These are phyloP conservation scores for Lithobates sylvaticus DNA, from an alignment of 2,797 vertebrate genomes.

Conservation along the genomic window DNA sequence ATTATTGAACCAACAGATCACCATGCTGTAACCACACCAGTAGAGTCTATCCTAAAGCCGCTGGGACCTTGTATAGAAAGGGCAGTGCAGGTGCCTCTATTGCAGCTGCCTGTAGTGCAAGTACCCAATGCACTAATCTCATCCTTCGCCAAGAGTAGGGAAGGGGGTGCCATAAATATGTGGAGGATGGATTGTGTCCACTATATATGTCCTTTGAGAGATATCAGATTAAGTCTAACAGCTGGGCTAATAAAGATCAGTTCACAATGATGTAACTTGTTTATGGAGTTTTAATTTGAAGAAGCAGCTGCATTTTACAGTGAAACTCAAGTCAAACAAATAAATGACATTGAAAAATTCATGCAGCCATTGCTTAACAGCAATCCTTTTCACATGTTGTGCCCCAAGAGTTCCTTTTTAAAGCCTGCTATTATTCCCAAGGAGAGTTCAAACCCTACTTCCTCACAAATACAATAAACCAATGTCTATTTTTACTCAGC, in stretches of 20 bases:
- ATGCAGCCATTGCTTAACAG: no score
- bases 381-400: no score
- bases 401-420: no score
- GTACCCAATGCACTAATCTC: conserved; percentile 56
- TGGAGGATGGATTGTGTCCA: conserved; percentile 34
- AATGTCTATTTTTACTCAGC: no score
- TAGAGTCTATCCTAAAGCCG: conserved; percentile 51
- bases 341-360: not conserved
- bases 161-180: conserved; percentile 69
- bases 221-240: not conserved
- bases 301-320: no score
- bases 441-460: no score
- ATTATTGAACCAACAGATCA: conserved; percentile 67
- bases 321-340: not conserved
- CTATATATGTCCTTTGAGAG: conserved; percentile 16
- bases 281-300: not conserved
- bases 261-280: not conserved
- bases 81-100: conserved; percentile 61
- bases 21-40: conserved; percentile 49
- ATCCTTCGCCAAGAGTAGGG: conserved; percentile 58
- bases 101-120: conserved; percentile 55
- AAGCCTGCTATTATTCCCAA: no score
- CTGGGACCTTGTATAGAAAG: conserved; percentile 48
- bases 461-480: no score
- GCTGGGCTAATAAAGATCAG: not conserved